Percentiles rank a stretch among this genome's conserved stretches.
These are phyloP conservation scores for Rhagonycha lutea DNA, from an alignment of 2,888 invertebrate genomes.

Conservation along the genomic window DNA sequence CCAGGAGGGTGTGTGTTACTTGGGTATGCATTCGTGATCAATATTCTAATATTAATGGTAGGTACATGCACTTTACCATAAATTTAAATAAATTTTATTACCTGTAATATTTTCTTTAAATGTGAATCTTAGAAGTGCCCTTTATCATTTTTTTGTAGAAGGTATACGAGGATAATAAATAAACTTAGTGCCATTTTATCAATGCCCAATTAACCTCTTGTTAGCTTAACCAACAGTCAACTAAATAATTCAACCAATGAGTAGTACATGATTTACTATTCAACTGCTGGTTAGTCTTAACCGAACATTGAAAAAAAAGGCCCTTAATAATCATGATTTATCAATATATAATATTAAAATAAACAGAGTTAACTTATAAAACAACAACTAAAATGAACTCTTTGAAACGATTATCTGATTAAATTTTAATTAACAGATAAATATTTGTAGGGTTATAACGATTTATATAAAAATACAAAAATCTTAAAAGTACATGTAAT, in stretches of 20 bases:
- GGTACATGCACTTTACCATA: background rate
- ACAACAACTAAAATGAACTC: background rate
- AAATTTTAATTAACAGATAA: background rate
- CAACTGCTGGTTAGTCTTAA: no score
- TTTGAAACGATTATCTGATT: background rate
- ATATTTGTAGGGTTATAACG: background rate
- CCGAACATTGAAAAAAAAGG: no score
- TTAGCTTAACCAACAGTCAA: background rate
- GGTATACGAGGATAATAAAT: background rate
- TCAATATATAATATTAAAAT: background rate
- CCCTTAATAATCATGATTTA: background rate
- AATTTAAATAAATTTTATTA: no score
- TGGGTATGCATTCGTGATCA: no score
- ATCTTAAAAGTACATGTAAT: background rate
- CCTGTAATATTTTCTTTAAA: no score
- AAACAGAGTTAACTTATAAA: background rate
- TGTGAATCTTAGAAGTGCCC: no score
- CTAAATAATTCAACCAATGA: background rate
- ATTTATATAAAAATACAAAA: slow-evolving; percentile 4
- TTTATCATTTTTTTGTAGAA: background rate
- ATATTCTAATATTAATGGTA: background rate
- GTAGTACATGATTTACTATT: no score
- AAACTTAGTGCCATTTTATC: no score
- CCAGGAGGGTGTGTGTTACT: no score
- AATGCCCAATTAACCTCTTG: background rate